Base-by-base conservation (phyloP, 37 sponge, comb jelly and placozoan species). In the Oopsacas minuta region DNA sequence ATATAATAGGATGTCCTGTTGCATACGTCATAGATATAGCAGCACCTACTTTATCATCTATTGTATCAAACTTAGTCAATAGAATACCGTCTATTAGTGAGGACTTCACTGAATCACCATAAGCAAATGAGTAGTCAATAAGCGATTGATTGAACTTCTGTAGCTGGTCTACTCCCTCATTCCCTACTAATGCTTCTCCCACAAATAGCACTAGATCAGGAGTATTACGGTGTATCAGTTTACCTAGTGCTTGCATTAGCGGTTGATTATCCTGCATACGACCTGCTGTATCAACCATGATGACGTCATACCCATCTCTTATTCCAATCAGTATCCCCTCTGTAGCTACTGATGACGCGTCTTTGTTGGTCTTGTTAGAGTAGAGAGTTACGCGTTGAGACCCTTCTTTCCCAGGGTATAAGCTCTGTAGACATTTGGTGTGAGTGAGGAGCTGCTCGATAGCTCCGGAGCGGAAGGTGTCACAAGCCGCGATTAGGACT, bases 251-350 rank as follows among this genome's bases (percentile, higher is more conserved):
- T 30, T 90, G 87, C 98, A 94, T 97, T 84, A 97, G 89, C 0
- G 97, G 97, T 83, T 96, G 94, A 53, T 96, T 94, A 89, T 96
- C 91, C 89, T 96, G 97, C 97, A 96, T 96, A 0, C 97, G 38
- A 0, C 97, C 97, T 0, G 97, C 97, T 53, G 97, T 96, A 83
- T 96, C 97, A 49, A 96, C 91, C 82, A 96, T 86, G 10, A 96
- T 94, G 52, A 96, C 97, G 82, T 96, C 91, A 86, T 75, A 91
- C 7, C 86, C 37, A 88, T 90, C 89, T 84, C 46, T 22, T 34
- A 0, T 52, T 87, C 90, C 91, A 53, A 39, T 85, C 37, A 86
- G 84, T 22, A 94, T 92, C n/a, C 92, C 92, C 36, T 89, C 91
- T 87, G 87, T 90, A 37, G 91, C 92, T 75, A 91, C 90, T 15